These are phyloP conservation scores for Cyanistes caeruleus DNA, from an alignment of 2,113 vertebrate species.

Conservation along the genomic window DNA sequence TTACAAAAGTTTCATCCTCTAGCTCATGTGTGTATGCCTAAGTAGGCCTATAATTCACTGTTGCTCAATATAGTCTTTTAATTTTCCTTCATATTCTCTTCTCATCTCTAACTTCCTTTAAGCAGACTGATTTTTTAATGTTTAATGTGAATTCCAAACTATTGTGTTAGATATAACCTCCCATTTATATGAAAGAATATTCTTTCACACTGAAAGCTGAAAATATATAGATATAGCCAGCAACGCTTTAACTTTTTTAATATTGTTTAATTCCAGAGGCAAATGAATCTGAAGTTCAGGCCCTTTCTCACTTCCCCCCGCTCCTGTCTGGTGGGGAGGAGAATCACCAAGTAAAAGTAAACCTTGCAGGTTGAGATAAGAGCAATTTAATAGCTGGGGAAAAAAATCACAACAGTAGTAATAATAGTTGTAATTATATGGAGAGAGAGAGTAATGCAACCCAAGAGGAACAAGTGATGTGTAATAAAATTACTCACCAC, in stretches of 20 bases:
- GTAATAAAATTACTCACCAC: background rate
- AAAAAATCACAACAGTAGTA: background rate
- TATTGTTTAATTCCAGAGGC: background rate
- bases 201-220: background rate
- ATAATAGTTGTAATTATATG: background rate
- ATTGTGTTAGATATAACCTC: background rate
- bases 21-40: background rate
- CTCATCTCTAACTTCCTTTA: background rate
- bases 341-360: background rate
- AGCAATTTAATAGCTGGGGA: background rate
- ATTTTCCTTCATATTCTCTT: background rate
- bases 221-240: background rate
- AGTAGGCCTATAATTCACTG: constrained; percentile 31
- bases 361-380: background rate
- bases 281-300: background rate
- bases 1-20: constrained; percentile 59
- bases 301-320: background rate
- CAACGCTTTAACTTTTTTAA: background rate
- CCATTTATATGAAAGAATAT: background rate
- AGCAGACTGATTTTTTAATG: background rate
- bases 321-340: background rate
- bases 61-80: background rate
- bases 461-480: background rate
- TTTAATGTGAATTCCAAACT: background rate
- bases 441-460: background rate